phyloP scores from a whole-genome alignment of 2,113 vertebrate genomes.

The Lichenostomus cassidix region DNA sequence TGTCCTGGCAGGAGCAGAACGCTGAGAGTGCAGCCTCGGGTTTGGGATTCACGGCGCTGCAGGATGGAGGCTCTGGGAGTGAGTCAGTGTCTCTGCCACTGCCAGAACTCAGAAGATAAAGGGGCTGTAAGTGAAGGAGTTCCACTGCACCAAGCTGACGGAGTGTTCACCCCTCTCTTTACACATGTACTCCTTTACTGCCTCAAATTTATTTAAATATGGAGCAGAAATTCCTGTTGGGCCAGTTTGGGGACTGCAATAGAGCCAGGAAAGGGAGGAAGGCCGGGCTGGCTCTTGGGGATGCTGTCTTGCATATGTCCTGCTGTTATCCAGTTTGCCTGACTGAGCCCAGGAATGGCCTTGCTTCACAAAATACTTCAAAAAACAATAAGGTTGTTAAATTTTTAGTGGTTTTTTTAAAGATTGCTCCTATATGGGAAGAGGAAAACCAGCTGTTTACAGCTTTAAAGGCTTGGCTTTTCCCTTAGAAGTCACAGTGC shows the following conservation, averaged over 20 bases:
- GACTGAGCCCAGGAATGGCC: not conserved
- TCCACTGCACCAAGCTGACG: not conserved
- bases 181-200: not conserved
- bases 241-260: not conserved
- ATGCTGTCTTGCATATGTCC: not conserved
- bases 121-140: not conserved
- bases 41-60: not conserved
- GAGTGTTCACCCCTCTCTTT: not conserved
- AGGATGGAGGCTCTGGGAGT: conserved; percentile 30
- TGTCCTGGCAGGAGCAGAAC: conserved; percentile 39
- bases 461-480: not conserved
- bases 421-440: conserved; percentile 15
- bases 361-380: not conserved
- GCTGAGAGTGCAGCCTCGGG: conserved; percentile 7
- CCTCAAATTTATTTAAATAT: not conserved
- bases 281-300: not conserved
- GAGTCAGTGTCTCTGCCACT: conserved; percentile 23
- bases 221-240: not conserved
- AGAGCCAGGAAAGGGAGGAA: not conserved
- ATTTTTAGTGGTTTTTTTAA: conserved; percentile 28
- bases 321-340: not conserved
- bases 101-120: conserved; percentile 4
- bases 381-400: conserved; percentile 2
- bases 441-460: conserved; percentile 60
- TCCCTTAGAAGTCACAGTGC: not conserved